Conservation (phyloP, 1,140 invertebrate species). For the Drosophila bifasciata region DNA sequence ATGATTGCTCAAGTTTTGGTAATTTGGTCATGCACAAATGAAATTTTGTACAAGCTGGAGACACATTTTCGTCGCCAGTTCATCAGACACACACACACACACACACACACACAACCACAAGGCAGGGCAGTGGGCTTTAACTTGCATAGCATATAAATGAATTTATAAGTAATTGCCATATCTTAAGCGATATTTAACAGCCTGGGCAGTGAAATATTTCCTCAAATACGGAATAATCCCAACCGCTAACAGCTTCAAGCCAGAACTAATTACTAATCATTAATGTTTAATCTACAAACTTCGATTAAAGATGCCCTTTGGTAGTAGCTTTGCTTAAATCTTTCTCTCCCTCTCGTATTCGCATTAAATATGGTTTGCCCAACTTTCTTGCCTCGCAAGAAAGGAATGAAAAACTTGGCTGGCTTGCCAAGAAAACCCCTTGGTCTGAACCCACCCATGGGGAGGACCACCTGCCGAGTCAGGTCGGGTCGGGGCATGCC, state of each 20-base stretch:
- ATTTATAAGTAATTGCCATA: slow-evolving; percentile 50
- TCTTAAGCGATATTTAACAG: slow-evolving; percentile 19
- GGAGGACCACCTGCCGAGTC: slow-evolving; percentile 43
- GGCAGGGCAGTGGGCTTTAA: no score
- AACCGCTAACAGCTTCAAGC: no score
- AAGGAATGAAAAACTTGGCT: slow-evolving; percentile 25
- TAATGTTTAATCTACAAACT: no score
- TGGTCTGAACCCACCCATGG: neutral
- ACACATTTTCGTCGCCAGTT: slow-evolving; percentile 21
- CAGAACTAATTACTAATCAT: no score
- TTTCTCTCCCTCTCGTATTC: slow-evolving; percentile 2
- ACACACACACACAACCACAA: slow-evolving; percentile 13
- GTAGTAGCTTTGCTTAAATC: slow-evolving; percentile 1
- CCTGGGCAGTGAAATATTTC: slow-evolving; percentile 1
- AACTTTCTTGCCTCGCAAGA: neutral
- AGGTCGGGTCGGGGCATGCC: slow-evolving; percentile 14
- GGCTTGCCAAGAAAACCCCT: slow-evolving; percentile 19
- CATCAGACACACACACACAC: slow-evolving; percentile 9
- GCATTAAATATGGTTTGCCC: slow-evolving; percentile 15
- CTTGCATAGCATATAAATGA: slow-evolving; percentile 48
- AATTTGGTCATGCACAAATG: slow-evolving; percentile 55
- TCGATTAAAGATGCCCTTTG: no score
- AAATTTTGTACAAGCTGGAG: slow-evolving; percentile 39
- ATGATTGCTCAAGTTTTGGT: slow-evolving; percentile 62
- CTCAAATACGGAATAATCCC: slow-evolving; percentile 4